phyloP scores from a whole-genome alignment of 1,140 invertebrate genomes.

The Drosophila suzukii region DNA sequence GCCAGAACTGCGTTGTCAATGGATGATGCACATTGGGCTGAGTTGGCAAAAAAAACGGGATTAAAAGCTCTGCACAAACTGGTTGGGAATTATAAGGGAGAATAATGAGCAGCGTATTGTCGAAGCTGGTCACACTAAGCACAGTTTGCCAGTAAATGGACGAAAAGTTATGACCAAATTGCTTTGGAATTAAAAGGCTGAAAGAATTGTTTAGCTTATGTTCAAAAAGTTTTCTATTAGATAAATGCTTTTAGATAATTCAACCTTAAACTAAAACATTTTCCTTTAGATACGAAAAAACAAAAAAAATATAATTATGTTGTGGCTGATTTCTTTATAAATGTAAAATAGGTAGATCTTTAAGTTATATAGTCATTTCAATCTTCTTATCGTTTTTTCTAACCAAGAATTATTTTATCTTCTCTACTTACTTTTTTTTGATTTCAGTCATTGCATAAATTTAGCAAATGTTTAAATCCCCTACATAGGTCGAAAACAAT shows the following conservation, averaged over 20 bases:
- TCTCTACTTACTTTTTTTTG: constrained; percentile 10
- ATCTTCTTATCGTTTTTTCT: too few species aligned
- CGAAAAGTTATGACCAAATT: neutral
- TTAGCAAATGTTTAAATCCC: constrained; percentile 19
- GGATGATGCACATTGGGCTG: constrained; percentile 37
- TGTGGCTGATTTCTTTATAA: too few species aligned
- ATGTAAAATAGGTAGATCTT: neutral
- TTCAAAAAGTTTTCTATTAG: too few species aligned
- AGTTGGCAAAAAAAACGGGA: neutral
- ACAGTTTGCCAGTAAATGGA: too few species aligned
- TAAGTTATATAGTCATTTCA: too few species aligned
- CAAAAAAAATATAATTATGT: too few species aligned
- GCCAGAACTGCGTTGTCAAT: constrained; percentile 44
- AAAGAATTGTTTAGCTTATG: too few species aligned
- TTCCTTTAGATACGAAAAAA: too few species aligned
- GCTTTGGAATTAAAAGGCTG: neutral
- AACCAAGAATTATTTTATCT: neutral
- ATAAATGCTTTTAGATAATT: too few species aligned
- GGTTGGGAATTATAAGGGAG: constrained; percentile 13
- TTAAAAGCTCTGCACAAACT: neutral
- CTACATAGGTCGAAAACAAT: constrained; percentile 15
- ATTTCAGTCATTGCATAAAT: constrained; percentile 15
- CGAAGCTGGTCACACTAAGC: neutral
- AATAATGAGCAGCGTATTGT: neutral
- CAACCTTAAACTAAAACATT: too few species aligned